Conservation (phyloP, 2,888 invertebrate species). For the Agrochola lychnidis region DNA sequence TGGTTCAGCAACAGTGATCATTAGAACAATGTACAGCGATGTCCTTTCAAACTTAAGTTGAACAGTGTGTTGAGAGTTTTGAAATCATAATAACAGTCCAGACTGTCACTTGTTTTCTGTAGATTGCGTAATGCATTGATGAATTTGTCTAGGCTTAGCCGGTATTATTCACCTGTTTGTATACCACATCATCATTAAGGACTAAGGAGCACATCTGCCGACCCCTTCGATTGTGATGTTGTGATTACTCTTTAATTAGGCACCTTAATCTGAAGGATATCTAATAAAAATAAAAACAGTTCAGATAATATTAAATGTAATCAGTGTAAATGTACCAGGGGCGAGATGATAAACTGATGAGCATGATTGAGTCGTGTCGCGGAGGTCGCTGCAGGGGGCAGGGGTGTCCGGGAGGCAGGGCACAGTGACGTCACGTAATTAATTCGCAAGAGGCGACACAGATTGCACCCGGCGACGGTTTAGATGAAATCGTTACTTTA, state of each 20-base stretch:
- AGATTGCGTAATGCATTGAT: neutral
- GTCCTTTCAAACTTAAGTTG: neutral
- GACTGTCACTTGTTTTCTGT: neutral
- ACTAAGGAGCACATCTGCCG: neutral
- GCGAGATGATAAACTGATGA: conserved; percentile 25
- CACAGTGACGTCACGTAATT: conserved; percentile 27
- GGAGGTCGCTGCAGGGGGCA: neutral
- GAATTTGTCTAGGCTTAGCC: neutral
- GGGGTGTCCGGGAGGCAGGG: neutral
- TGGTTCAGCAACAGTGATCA: neutral
- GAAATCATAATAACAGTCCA: neutral
- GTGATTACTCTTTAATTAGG: neutral
- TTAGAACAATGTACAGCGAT: neutral
- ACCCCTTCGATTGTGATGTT: neutral
- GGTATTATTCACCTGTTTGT: neutral
- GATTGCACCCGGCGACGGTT: conserved; percentile 25
- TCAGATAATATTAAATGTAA: conserved; percentile 8
- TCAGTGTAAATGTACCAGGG: conserved; percentile 2
- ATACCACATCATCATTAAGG: neutral
- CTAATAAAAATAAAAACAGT: neutral
- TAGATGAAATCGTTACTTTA: conserved; percentile 27
- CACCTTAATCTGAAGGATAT: neutral
- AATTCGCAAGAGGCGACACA: conserved; percentile 23
- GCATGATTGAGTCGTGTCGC: conserved; percentile 33
- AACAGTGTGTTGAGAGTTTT: neutral